A percentile compares a stretch with the other conserved stretches of the same genome.
Evolutionary conservation across 2,888 invertebrate species (phyloP).

Genomic region (Drosophila prostipennis): DNA sequence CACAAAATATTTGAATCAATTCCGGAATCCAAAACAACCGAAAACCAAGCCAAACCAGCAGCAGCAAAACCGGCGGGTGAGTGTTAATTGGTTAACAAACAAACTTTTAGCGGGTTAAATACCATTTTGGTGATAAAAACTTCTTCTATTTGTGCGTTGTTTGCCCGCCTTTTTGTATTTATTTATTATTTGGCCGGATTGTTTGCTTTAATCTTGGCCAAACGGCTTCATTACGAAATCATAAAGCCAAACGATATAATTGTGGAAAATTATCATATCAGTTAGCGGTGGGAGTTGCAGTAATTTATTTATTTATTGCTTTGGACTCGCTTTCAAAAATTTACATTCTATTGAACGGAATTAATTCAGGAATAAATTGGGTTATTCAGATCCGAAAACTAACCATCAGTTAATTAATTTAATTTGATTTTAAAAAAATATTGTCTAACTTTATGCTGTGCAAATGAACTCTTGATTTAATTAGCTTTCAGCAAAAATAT

Average conservation of each 20-base stretch:
- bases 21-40: not conserved
- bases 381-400: no score
- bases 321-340: no score
- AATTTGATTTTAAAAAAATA: no score
- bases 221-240: conserved; percentile 14
- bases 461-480: not conserved
- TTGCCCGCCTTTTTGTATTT: conserved; percentile 16
- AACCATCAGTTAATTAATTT: no score
- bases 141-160: conserved; percentile 14
- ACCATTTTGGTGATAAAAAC: conserved; percentile 16
- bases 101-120: conserved; percentile 22
- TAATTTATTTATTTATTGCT: not conserved
- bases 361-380: not conserved
- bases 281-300: not conserved
- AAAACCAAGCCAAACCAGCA: not conserved
- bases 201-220: conserved; percentile 18
- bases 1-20: conserved; percentile 8
- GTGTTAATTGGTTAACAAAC: conserved; percentile 31
- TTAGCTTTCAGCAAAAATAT: not conserved
- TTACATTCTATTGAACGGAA: not conserved
- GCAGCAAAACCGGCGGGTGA: conserved; percentile 28
- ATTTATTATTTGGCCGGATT: conserved; percentile 19
- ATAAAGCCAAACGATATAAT: conserved; percentile 11
- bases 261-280: conserved; percentile 24
- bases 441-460: not conserved